Base-by-base conservation (phyloP, 2,888 invertebrate species). In the Netelia inedita region DNA sequence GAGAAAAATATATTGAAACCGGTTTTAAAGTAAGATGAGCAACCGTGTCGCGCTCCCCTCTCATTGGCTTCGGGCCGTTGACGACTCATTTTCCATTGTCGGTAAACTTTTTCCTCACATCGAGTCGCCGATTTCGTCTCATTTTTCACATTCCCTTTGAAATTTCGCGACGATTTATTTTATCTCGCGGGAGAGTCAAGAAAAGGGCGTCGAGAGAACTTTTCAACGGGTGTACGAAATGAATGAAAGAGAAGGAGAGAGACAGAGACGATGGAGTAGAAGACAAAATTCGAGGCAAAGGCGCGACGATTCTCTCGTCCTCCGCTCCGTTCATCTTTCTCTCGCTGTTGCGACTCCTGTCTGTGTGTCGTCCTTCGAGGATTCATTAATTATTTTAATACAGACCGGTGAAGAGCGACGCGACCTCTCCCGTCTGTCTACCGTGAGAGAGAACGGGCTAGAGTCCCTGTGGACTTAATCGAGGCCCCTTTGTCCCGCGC, bases 301-400 rank as follows among this genome's bases (percentile, higher is more conserved):
- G 68, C 69, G 65, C 61, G 63, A 68, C 79, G 59, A 55, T 55
- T 69, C 73, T 73, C 78, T 73, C 53, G 55, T 46, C 72, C 46
- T 53, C 66, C 23, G 50, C 46, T 61, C 43, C 43, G 57, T 28
- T 69, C 72, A 14, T 43, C 46, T 43, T n/a, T 69, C 23, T 50
- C 19, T 74, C 23, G 61, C 57, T 72, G 65, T 65, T 66, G 41
- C 68, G 14, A 9, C 69, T 53, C 61, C 53, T 21, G 57, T 55
- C 16, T 57, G 68, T 63, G 53, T 69, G 66, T 59, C 68, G 74
- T 74, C 53, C 74, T 74, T 74, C 61, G 59, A 74, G 73, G 74
- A 83, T 83, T 83, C 83, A 83, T 83, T 83, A 83, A 83, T 83
- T 83, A 83, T 83, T 83, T 83, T 83, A 83, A 83, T 83, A 74